A percentile compares a stretch with the other conserved stretches of the same genome.
Conservation (phyloP, 2,113 vertebrate species). For the Varanus komodoensis region DNA sequence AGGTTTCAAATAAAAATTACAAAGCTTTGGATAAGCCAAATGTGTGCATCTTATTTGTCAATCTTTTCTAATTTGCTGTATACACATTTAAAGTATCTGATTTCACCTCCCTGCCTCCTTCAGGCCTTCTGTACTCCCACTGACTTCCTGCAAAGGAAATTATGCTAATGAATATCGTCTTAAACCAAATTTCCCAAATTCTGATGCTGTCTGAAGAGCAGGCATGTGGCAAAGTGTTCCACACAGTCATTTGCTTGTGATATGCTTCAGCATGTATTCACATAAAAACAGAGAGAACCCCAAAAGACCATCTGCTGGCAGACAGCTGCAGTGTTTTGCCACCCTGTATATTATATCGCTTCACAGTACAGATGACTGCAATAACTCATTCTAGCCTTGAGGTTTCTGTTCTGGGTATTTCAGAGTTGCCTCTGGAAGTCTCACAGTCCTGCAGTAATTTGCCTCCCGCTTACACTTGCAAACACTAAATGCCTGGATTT, state of each 20-base stretch:
- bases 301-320: conserved; percentile 6
- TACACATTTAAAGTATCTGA: background rate
- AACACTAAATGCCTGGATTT: conserved; percentile 12
- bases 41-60: background rate
- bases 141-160: conserved; percentile 18
- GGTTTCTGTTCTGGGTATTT: conserved; percentile 15
- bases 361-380: conserved; percentile 32
- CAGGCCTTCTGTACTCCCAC: background rate
- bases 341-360: conserved; percentile 7
- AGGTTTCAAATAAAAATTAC: background rate
- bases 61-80: background rate
- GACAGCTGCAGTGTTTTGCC: background rate
- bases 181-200: conserved; percentile 11
- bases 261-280: conserved; percentile 17
- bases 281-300: conserved; percentile 19
- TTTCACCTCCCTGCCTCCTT: background rate
- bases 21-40: background rate
- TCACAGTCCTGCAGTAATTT: conserved; percentile 3
- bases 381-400: background rate
- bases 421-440: conserved; percentile 32
- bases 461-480: conserved; percentile 7
- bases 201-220: conserved; percentile 9
- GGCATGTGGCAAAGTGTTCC: conserved; percentile 33
- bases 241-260: conserved; percentile 29
- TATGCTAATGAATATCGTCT: conserved; percentile 23